Evolutionary conservation across 1,140 invertebrate species (phyloP).

Genomic region (Vanessa atalanta): DNA sequence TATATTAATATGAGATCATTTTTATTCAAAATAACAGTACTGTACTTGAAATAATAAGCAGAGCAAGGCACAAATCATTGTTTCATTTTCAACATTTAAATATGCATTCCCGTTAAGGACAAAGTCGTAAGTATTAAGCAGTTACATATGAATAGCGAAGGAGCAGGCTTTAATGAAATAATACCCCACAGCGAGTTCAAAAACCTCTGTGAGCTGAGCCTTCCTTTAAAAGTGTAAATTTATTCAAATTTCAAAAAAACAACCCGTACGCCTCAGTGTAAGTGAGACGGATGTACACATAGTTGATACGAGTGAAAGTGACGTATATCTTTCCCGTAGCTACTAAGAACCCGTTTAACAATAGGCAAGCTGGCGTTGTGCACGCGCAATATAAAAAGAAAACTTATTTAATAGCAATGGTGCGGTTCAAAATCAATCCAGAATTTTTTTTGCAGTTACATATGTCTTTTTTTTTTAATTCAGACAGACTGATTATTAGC

Average conservation of each 20-base stretch:
- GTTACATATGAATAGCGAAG: constrained; percentile 18
- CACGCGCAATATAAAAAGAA: constrained; percentile 36
- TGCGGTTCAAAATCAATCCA: constrained; percentile 23
- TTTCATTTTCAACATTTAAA: neutral
- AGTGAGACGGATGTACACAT: constrained; percentile 29
- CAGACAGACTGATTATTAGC: constrained; percentile 14
- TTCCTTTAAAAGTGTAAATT: constrained; percentile 71
- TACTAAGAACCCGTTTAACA: constrained; percentile 42
- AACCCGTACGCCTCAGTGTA: constrained; percentile 42
- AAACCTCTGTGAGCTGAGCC: constrained; percentile 52
- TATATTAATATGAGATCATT: too few species aligned
- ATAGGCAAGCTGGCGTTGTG: constrained; percentile 40
- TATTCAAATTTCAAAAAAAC: constrained; percentile 70
- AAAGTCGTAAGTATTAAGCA: constrained; percentile 9
- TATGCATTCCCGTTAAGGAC: neutral
- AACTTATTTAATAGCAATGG: constrained; percentile 35
- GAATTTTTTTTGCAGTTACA: constrained; percentile 6
- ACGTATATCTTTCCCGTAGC: constrained; percentile 25
- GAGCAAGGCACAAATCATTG: neutral
- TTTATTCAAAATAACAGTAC: too few species aligned
- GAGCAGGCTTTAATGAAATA: constrained; percentile 31
- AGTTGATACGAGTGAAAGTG: constrained; percentile 17
- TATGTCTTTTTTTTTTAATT: constrained; percentile 3
- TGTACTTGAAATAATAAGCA: neutral
- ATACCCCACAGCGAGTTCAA: constrained; percentile 44